Base-by-base conservation (phyloP, 2,888 invertebrate species). In the Linnaemya vulpina region DNA sequence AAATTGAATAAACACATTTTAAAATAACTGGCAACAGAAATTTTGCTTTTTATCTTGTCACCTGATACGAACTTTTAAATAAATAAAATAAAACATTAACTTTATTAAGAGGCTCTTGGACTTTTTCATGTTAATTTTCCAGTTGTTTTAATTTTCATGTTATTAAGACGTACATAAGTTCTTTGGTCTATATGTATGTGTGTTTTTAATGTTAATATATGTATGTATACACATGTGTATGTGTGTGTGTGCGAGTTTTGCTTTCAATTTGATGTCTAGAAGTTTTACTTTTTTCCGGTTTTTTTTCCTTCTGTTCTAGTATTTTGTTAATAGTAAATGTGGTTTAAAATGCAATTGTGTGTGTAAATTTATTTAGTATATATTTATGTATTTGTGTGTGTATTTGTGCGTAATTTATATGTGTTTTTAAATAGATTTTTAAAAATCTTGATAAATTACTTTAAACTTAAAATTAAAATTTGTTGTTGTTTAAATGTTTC, bases 91-190 rank as follows among this genome's bases (percentile, higher is more conserved):
- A n/a, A n/a, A n/a, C n/a, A 17, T 71, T 30, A 67, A 43, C 1
- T 8, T 71, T 40, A 63, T 49, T 20, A 71, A 71, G 30, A 71
- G 82, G 77, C 71, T 83, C 76, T 67, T 77, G 76, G 30, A 58
- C 65, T 58, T 65, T 43, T 60, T 40, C n/a, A 22, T 71, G 62
- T 55, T 46, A 43, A 63, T 22, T 53, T 79, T 81, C 30, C 53
- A 70, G 43, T 67, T 62, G 53, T 65, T 55, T 75, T 51, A 40
- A 35, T 55, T 51, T 75, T 62, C 7, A 62, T 60, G 38, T 84
- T 30, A 30, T 30, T 30, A 30, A 30, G 30, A n/a, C n/a, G n/a
- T 77, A 71, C 58, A 49, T 85, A 74, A 74, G 62, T 81, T 9
- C 73, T 43, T 63, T 20, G 22, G 11, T 63, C 40, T 35, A 25